Percentiles rank a stretch among this genome's conserved stretches.
Conservation (phyloP, 2,888 invertebrate genomes). For the Phortica okadai region DNA sequence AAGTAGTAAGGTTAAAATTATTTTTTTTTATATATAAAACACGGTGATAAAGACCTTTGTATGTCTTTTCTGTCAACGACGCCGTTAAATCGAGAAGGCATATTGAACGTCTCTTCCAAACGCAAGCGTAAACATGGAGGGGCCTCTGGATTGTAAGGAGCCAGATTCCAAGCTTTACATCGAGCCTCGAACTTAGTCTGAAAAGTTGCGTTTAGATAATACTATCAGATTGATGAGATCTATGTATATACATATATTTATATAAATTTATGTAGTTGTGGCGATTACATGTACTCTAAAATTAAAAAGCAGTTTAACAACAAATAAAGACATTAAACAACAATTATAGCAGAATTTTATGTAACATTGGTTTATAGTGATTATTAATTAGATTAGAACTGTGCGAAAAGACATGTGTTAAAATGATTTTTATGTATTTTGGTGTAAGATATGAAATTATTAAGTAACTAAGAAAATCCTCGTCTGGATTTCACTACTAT, state of each 20-base stretch:
- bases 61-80: constrained; percentile 73
- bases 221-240: not conserved
- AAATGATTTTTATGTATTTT: no score
- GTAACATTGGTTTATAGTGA: no score
- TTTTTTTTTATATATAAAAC: constrained; percentile 5
- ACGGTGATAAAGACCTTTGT: constrained; percentile 63
- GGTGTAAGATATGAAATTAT: no score
- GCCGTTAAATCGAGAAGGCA: constrained; percentile 69
- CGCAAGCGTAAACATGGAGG: constrained; percentile 80
- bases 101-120: constrained; percentile 79
- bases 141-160: constrained; percentile 78
- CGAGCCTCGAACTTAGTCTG: constrained; percentile 90
- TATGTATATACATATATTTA: no score
- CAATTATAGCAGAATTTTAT: no score
- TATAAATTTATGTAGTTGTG: not conserved
- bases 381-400: no score
- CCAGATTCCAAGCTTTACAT: constrained; percentile 88
- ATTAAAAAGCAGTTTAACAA: not conserved
- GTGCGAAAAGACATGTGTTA: no score
- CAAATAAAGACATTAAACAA: no score
- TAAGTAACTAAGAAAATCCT: no score
- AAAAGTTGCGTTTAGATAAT: not conserved
- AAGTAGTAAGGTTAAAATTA: constrained; percentile 20
- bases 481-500: no score
- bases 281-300: not conserved